Evolutionary conservation across 1,140 invertebrate genomes (phyloP).

Genomic region (Geopemphigus sp.): DNA sequence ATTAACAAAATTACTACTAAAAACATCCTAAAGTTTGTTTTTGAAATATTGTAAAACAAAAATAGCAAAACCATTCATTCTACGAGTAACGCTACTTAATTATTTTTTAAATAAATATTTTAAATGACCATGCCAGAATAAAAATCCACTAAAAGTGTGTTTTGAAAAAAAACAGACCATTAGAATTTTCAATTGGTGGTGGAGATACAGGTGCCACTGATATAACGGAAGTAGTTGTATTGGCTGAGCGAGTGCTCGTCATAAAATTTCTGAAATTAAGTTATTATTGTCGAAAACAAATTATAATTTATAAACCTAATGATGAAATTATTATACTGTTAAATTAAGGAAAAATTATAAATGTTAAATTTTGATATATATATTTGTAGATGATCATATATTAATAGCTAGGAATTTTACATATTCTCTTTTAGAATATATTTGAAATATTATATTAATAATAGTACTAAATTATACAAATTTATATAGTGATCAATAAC

Average conservation of each 20-base stretch:
- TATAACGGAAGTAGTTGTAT: conserved; percentile 38
- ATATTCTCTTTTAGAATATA: too few relatives aligned
- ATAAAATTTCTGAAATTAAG: conserved; percentile 57
- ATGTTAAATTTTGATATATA: too few relatives aligned
- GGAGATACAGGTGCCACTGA: conserved; percentile 30
- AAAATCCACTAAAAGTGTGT: not conserved
- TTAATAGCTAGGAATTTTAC: too few relatives aligned
- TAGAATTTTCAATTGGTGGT: conserved; percentile 43
- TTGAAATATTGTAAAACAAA: not conserved
- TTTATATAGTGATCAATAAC: too few relatives aligned
- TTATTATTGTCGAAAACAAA: conserved; percentile 21
- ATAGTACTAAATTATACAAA: too few relatives aligned
- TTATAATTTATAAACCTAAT: not conserved
- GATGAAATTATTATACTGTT: too few relatives aligned
- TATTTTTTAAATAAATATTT: not conserved
- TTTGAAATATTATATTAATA: too few relatives aligned
- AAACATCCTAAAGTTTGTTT: not conserved
- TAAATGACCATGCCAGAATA: conserved; percentile 3
- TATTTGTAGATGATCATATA: too few relatives aligned
- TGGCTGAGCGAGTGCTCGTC: conserved; percentile 44
- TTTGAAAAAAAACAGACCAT: conserved; percentile 35
- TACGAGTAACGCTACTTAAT: not conserved
- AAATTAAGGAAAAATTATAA: too few relatives aligned
- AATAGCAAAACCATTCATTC: not conserved
- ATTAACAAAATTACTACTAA: not conserved